These are phyloP conservation scores for Bujurquina vittata DNA, from an alignment of 2,113 vertebrate genomes.

Conservation along the genomic window DNA sequence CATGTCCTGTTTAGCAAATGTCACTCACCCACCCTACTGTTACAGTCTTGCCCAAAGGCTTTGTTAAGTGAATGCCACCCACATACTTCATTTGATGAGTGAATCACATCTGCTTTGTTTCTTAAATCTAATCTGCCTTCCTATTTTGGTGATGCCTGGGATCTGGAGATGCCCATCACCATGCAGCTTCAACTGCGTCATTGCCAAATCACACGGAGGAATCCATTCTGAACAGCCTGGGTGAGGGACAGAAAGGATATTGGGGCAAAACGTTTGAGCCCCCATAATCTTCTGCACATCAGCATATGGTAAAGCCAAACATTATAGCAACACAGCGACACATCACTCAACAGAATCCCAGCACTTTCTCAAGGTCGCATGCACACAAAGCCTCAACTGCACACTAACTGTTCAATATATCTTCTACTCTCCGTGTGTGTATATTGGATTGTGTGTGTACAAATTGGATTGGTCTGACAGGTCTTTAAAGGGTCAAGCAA, in stretches of 20 bases:
- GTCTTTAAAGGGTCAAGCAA: constrained; percentile 61
- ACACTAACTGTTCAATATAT: constrained; percentile 15
- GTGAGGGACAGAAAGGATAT: too few relatives aligned
- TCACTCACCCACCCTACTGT: neutral
- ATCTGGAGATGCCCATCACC: constrained; percentile 9
- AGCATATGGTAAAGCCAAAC: constrained; percentile 25
- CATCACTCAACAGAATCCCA: constrained; percentile 2
- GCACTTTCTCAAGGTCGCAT: constrained; percentile 48
- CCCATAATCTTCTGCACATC: constrained; percentile 20
- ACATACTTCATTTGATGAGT: constrained; percentile 30
- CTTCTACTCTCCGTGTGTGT: neutral
- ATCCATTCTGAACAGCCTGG: constrained; percentile 1
- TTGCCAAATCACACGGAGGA: constrained; percentile 7
- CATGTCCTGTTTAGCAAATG: constrained; percentile 1
- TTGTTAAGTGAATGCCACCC: constrained; percentile 24
- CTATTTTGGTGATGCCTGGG: constrained; percentile 15
- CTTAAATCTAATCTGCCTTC: constrained; percentile 1
- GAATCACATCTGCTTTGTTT: constrained; percentile 7
- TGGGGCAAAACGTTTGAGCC: constrained; percentile 1
- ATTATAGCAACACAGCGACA: neutral
- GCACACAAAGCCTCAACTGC: neutral
- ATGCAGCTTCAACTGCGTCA: neutral
- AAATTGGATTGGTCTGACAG: constrained; percentile 48
- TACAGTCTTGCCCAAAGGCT: constrained; percentile 30
- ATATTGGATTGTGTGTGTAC: neutral